phyloP scores from a whole-genome alignment of 2,113 vertebrate species.

The Acinonyx jubatus region DNA sequence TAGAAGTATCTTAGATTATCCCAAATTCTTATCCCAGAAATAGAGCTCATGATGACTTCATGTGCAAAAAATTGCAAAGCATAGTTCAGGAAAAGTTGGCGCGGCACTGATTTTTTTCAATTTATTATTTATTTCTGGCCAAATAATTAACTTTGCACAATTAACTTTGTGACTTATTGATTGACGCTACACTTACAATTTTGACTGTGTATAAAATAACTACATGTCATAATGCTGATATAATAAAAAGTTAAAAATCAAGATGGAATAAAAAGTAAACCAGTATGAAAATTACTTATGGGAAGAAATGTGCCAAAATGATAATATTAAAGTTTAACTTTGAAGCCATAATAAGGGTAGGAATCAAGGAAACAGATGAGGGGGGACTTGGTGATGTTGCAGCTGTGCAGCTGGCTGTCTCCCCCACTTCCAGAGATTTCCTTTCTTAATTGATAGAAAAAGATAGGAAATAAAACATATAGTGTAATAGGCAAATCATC shows the following conservation, averaged over 20 bases:
- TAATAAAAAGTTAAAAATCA: not conserved
- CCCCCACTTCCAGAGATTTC: not conserved
- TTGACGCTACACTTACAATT: not conserved
- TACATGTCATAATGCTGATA: not conserved
- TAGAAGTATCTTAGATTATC: not conserved
- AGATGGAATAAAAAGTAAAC: not conserved
- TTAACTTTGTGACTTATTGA: not conserved
- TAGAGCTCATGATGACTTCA: not conserved
- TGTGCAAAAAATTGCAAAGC: not conserved
- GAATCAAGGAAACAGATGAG: not conserved
- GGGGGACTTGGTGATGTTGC: not conserved
- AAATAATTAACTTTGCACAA: constrained; percentile 3
- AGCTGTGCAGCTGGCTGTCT: not conserved
- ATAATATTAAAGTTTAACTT: constrained; percentile 8
- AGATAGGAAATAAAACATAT: not conserved
- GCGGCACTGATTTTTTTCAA: not conserved
- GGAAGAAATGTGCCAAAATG: not conserved
- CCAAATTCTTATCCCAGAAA: not conserved
- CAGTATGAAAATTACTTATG: not conserved
- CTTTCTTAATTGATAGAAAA: not conserved
- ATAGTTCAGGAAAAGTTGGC: not conserved
- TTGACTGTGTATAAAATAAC: constrained; percentile 7
- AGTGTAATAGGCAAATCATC: not conserved
- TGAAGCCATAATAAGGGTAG: not conserved
- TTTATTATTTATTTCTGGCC: not conserved